Conservation (phyloP, 92 coral and sea anemone species). For the Diadumene lineata region DNA sequence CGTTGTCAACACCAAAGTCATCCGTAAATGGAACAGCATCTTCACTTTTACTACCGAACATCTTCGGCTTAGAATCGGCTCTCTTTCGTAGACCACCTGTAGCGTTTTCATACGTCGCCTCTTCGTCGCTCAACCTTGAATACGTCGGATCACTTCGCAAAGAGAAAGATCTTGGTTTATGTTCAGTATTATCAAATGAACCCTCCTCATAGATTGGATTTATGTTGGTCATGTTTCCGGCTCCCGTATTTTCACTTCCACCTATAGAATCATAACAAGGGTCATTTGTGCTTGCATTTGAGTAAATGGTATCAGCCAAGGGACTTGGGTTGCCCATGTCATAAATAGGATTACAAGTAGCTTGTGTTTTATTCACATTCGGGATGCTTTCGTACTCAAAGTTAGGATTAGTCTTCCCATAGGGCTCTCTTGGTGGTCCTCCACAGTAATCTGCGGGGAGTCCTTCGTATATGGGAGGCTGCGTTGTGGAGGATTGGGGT, state of each 20-base stretch:
- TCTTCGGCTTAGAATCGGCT: conserved; percentile 36
- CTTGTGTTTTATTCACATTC: conserved; percentile 12
- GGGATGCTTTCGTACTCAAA: conserved; percentile 37
- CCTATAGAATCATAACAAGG: conserved; percentile 9
- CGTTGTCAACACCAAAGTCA: conserved; percentile 3
- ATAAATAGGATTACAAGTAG: conserved; percentile 41
- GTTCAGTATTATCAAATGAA: neutral
- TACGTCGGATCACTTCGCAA: conserved; percentile 27
- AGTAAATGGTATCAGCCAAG: conserved; percentile 16
- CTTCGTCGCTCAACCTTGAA: conserved; percentile 34
- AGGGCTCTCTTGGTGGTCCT: conserved; percentile 34
- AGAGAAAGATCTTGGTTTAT: conserved; percentile 29
- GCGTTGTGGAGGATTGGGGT: neutral
- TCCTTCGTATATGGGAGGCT: conserved; percentile 39
- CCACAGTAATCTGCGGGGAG: conserved; percentile 44
- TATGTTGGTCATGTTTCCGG: conserved; percentile 25
- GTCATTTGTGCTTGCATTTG: conserved; percentile 8
- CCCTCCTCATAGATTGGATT: conserved; percentile 52
- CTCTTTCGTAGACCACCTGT: conserved; percentile 29
- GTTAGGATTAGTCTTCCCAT: conserved; percentile 5
- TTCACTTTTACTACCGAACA: conserved; percentile 1
- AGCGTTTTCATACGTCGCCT: conserved; percentile 8
- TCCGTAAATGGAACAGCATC: conserved; percentile 12
- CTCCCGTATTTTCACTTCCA: conserved; percentile 15
- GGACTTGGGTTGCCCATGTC: conserved; percentile 27